Evolutionary conservation across 1,140 invertebrate genomes (phyloP), one percentile per base, ranked within the genome.

Genomic region (Zaprionus nigranus): DNA sequence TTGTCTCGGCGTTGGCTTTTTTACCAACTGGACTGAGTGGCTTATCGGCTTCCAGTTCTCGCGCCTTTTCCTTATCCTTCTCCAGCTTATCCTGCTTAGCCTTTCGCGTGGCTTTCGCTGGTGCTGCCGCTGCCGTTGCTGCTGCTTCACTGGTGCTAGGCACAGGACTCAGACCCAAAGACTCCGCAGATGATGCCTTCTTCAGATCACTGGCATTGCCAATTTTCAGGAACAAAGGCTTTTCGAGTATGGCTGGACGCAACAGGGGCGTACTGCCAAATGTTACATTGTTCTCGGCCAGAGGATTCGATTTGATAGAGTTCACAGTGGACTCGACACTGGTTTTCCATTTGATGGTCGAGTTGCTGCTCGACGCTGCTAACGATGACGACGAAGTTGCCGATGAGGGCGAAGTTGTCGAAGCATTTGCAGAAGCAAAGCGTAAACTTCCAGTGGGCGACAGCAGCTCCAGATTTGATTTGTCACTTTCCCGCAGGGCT

Each of bases 281-380:
- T 6, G 91, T 93, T 1, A 83, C 76, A 73, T 93, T 93, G 64
- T 92, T 93, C 56, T 92, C 90, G 2, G 79, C 85, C 69, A 93
- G 57, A 0, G 92, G 90, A 88, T 93, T 93, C 24, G 83, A 70
- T 62, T 91, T 90, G 5, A 92, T 73, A 2, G 69, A 64, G 13
- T 78, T 69, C 12, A 84, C 71, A 40, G 70, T 67, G 24, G 73
- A 53, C n/a, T 92, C 90, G 2, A 62, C 38, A 30, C 58, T 69
- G 11, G 82, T 66, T 57, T 92, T 92, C 91, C 91, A 92, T 38
- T 86, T 92, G 12, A 91, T 78, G 20, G 88, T 70, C 26, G 68
- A 20, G 7, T 65, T 53, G 74, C 24, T 2, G 5, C 11, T 56
- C 0, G 57, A 30, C 11, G 59, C 5, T 12, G 74, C 24, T 1